phyloP scores from a whole-genome alignment of 2,113 vertebrate genomes.

The Polyodon spathula region DNA sequence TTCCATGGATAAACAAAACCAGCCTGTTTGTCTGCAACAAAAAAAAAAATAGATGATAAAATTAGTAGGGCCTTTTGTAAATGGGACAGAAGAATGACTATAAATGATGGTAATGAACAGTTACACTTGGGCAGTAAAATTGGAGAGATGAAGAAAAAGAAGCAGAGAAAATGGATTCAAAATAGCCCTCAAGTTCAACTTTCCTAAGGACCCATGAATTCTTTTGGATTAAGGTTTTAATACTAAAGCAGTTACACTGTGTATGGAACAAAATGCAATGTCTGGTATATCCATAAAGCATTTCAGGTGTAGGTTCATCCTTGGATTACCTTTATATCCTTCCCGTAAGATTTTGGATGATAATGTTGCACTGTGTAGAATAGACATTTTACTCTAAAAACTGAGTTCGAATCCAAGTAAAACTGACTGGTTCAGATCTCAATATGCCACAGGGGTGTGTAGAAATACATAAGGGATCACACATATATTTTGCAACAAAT shows the following conservation, averaged over 20 bases:
- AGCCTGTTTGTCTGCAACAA: background rate
- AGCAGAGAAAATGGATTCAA: too few species aligned
- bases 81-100: too few species aligned
- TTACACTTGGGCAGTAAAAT: too few species aligned
- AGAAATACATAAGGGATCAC: conserved; percentile 27
- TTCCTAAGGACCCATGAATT: too few species aligned
- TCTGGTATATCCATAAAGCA: background rate
- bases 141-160: too few species aligned
- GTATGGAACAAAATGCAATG: background rate
- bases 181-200: too few species aligned
- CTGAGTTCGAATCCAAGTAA: too few species aligned
- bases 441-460: conserved; percentile 13
- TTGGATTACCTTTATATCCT: background rate
- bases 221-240: conserved; percentile 1
- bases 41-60: background rate
- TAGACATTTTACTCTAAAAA: background rate
- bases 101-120: too few species aligned
- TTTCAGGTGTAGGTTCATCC: background rate
- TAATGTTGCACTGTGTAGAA: background rate
- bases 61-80: background rate
- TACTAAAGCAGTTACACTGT: conserved; percentile 10
- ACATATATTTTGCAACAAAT: conserved; percentile 49
- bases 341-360: too few species aligned
- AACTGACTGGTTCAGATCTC: background rate
- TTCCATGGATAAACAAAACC: conserved; percentile 9